Percentiles rank a stretch among this genome's conserved stretches.
Conservation (phyloP, 2,113 vertebrate species). For the Chlorodrepanis virens region DNA sequence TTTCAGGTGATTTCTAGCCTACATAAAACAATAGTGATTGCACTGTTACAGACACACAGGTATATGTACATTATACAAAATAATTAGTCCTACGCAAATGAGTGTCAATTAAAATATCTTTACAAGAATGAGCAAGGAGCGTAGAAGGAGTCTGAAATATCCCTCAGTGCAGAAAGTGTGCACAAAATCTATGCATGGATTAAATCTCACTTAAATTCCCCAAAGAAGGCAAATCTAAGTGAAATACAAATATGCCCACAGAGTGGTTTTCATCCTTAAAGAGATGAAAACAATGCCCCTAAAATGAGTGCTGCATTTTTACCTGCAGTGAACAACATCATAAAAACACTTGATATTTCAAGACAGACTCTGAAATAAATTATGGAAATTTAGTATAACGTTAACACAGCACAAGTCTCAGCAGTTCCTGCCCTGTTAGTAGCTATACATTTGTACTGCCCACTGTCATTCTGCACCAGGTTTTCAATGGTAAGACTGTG, state of each 20-base stretch:
- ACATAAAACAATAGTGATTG: neutral
- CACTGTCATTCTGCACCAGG: conserved; percentile 79
- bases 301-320: conserved; percentile 16
- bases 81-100: neutral
- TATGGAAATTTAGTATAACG: conserved; percentile 71
- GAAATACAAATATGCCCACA: neutral
- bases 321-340: neutral
- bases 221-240: neutral
- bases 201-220: conserved; percentile 10
- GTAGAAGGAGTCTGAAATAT: neutral
- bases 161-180: neutral
- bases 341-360: neutral
- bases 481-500: conserved; percentile 88
- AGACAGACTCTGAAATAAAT: neutral
- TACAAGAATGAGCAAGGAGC: conserved; percentile 4
- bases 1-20: conserved; percentile 32
- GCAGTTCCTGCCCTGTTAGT: conserved; percentile 82
- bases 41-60: neutral
- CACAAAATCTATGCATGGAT: neutral
- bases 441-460: conserved; percentile 89
- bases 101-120: neutral
- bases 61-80: conserved; percentile 63
- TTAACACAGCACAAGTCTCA: conserved; percentile 81
- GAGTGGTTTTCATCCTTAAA: conserved; percentile 6
- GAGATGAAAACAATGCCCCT: conserved; percentile 56